Evolutionary conservation across 2,888 invertebrate genomes (phyloP).

Genomic region (Oeneis ivallda): DNA sequence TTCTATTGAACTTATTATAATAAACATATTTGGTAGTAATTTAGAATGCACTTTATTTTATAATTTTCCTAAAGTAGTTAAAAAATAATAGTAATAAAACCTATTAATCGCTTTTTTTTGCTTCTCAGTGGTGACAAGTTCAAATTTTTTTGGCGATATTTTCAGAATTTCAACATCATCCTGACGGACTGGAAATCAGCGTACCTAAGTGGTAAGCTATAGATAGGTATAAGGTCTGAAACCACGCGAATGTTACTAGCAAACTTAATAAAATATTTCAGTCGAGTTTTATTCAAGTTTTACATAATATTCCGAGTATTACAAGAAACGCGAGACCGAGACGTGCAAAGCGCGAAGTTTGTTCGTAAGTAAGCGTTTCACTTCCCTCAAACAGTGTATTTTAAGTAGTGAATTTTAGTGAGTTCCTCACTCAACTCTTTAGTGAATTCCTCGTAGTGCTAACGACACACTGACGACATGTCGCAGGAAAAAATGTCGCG

Average conservation of each 20-base stretch:
- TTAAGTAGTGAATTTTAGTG: slow-evolving; percentile 17
- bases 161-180: too few relatives aligned
- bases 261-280: slow-evolving; percentile 20
- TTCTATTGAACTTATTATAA: too few relatives aligned
- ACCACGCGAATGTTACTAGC: neutral
- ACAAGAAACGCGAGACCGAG: slow-evolving; percentile 22
- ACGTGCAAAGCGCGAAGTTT: slow-evolving; percentile 21
- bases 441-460: slow-evolving; percentile 29
- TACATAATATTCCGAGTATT: slow-evolving; percentile 24
- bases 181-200: too few relatives aligned
- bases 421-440: slow-evolving; percentile 23
- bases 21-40: too few relatives aligned
- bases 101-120: too few relatives aligned
- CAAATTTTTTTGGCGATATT: too few relatives aligned
- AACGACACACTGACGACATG: neutral
- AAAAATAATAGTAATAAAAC: too few relatives aligned
- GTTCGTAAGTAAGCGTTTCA: slow-evolving; percentile 26
- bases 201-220: too few relatives aligned
- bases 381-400: slow-evolving; percentile 28
- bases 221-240: neutral
- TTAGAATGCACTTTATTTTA: too few relatives aligned
- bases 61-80: too few relatives aligned
- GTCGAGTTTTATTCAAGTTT: slow-evolving; percentile 24
- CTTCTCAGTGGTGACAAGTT: too few relatives aligned
- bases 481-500: neutral